Evolutionary conservation across 2,113 vertebrate genomes (phyloP).

Genomic region (Gambusia affinis): DNA sequence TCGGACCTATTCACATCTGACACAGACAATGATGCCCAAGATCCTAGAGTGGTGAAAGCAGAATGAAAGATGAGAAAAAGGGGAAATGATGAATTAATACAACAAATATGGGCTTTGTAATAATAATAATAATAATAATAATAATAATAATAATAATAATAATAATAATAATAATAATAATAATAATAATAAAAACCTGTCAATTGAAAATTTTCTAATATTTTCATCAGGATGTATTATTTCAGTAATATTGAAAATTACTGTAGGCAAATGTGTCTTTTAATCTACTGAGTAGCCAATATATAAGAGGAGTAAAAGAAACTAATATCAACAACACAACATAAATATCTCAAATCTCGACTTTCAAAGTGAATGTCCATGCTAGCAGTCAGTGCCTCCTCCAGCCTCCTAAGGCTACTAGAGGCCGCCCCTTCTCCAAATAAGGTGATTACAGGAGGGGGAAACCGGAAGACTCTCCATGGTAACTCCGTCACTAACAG

Average conservation of each 20-base stretch:
- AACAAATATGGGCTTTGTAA: background rate
- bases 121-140: background rate
- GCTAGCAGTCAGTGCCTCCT: constrained; percentile 27
- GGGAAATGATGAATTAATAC: background rate
- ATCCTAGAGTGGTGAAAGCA: background rate
- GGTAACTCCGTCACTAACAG: constrained; percentile 63
- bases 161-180: too few species aligned
- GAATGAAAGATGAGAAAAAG: background rate
- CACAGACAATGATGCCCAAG: background rate
- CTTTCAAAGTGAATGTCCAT: constrained; percentile 14
- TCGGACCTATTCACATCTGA: background rate
- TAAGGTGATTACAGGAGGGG: constrained; percentile 43
- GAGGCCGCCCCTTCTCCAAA: constrained; percentile 47
- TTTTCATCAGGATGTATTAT: background rate
- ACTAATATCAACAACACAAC: constrained; percentile 1
- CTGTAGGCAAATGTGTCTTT: too few species aligned
- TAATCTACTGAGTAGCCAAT: too few species aligned
- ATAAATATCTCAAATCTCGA: too few species aligned
- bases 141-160: background rate
- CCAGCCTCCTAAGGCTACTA: constrained; percentile 30
- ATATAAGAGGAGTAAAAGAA: too few species aligned
- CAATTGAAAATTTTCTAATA: background rate
- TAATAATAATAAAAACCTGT: background rate
- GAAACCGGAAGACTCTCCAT: constrained; percentile 61
- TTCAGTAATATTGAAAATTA: too few species aligned